phyloP scores from a whole-genome alignment of 53 echinoderm and acorn worm genomes.

The Pentamera pediparva region DNA sequence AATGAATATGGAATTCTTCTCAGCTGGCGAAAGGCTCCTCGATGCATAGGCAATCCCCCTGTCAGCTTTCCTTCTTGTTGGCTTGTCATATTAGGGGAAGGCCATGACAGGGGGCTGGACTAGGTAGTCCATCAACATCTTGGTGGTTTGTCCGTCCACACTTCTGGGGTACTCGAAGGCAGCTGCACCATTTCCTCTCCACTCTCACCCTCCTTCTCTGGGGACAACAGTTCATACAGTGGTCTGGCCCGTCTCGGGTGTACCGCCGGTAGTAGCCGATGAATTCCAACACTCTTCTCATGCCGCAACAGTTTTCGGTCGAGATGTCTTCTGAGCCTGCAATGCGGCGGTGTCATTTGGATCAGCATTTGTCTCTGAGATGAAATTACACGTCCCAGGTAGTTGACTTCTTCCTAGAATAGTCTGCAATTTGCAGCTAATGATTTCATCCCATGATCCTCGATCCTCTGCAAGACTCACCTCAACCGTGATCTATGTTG shows the following conservation, averaged over 20 bases:
- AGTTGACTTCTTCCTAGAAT: constrained; percentile 29
- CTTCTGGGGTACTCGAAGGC: background rate
- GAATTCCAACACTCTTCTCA: constrained; percentile 45
- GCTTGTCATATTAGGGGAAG: constrained; percentile 31
- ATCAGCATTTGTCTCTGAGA: constrained; percentile 34
- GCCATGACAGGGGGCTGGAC: constrained; percentile 45
- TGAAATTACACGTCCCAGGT: constrained; percentile 31
- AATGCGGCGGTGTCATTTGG: constrained; percentile 52
- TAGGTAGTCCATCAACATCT: constrained; percentile 10
- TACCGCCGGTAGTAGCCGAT: constrained; percentile 54
- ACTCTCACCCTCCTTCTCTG: background rate
- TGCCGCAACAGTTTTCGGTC: constrained; percentile 39
- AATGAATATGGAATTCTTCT: constrained; percentile 61
- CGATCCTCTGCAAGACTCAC: constrained; percentile 7
- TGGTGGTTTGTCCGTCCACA: constrained; percentile 20
- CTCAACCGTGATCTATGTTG: constrained; percentile 19
- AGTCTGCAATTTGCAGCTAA: constrained; percentile 25
- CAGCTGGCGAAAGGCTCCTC: constrained; percentile 38
- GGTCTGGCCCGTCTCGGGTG: constrained; percentile 37
- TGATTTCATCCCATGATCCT: constrained; percentile 34
- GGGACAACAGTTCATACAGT: constrained; percentile 33
- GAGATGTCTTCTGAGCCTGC: constrained; percentile 26
- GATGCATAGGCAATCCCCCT: constrained; percentile 49
- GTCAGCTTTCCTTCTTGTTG: constrained; percentile 42
- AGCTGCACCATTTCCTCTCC: background rate